Evolutionary conservation across 2,113 vertebrate species (phyloP).

Genomic region (Pycnonotus jocosus): DNA sequence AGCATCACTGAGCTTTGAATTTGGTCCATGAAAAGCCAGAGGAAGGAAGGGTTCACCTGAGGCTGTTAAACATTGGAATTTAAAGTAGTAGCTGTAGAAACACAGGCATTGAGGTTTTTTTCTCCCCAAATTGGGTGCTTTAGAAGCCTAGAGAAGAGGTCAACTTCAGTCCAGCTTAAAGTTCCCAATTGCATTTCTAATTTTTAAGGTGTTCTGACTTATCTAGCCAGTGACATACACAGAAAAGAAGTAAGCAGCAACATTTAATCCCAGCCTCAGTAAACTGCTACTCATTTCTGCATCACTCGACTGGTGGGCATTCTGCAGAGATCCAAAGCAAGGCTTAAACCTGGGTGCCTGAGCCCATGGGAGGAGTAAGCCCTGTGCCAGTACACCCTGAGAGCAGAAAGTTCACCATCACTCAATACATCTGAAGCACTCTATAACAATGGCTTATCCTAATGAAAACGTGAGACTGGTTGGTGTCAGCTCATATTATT

Average conservation of each 20-base stretch:
- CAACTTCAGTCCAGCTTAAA: background rate
- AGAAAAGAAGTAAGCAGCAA: background rate
- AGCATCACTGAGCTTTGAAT: background rate
- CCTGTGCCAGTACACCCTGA: background rate
- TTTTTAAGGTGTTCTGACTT: background rate
- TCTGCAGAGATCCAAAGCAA: background rate
- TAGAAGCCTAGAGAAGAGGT: background rate
- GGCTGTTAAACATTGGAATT: background rate
- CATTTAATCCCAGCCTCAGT: background rate
- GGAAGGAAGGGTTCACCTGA: background rate
- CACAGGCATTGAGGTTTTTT: rapidly evolving
- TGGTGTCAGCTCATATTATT: conserved; percentile 29
- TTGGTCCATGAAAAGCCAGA: background rate
- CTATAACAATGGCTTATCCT: background rate
- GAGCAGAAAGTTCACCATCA: background rate
- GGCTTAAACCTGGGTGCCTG: background rate
- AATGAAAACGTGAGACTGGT: conserved; percentile 9
- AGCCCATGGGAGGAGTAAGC: background rate
- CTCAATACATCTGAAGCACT: background rate
- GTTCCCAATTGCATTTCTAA: background rate
- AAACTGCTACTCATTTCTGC: background rate
- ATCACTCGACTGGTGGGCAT: background rate
- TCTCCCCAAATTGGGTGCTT: background rate
- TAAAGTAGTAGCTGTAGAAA: background rate
- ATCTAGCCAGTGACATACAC: background rate